These are phyloP conservation scores for Ectemnius lituratus DNA, from an alignment of 2,888 invertebrate species.

Conservation along the genomic window DNA sequence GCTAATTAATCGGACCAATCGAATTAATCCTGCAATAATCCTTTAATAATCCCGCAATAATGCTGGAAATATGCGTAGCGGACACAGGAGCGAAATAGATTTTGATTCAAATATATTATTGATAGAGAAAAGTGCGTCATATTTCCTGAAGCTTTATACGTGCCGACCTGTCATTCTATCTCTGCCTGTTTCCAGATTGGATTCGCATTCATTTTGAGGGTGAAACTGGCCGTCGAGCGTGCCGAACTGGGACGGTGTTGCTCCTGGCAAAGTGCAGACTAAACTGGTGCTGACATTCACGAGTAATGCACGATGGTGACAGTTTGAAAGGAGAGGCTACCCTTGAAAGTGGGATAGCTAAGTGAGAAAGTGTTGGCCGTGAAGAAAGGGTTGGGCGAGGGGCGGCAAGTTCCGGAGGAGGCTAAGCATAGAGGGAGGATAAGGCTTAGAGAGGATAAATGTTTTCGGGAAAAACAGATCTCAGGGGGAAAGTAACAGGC, in stretches of 20 bases:
- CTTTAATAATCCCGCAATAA: constrained; percentile 38
- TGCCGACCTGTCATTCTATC: no score
- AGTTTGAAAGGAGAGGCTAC: no score
- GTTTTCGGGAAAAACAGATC: constrained; percentile 55
- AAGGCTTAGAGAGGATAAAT: constrained; percentile 47
- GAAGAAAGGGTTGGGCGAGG: constrained; percentile 43
- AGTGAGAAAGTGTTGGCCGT: no score
- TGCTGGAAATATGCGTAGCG: not conserved
- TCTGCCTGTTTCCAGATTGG: no score
- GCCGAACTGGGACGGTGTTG: not conserved
- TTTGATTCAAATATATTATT: not conserved
- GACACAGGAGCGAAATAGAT: constrained; percentile 3
- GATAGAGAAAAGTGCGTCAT: no score
- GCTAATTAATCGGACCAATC: constrained; percentile 51
- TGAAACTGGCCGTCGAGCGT: no score
- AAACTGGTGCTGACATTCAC: no score
- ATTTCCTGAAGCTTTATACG: no score
- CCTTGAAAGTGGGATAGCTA: no score
- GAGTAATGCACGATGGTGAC: no score
- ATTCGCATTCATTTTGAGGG: no score
- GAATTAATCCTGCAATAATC: constrained; percentile 43
- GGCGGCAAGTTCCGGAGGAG: constrained; percentile 51
- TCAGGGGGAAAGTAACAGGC: constrained; percentile 28
- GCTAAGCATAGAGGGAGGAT: constrained; percentile 53
- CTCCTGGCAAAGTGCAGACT: constrained; percentile 17